Conservation (phyloP, 2,888 invertebrate species). For the Frankliniella intonsa region DNA sequence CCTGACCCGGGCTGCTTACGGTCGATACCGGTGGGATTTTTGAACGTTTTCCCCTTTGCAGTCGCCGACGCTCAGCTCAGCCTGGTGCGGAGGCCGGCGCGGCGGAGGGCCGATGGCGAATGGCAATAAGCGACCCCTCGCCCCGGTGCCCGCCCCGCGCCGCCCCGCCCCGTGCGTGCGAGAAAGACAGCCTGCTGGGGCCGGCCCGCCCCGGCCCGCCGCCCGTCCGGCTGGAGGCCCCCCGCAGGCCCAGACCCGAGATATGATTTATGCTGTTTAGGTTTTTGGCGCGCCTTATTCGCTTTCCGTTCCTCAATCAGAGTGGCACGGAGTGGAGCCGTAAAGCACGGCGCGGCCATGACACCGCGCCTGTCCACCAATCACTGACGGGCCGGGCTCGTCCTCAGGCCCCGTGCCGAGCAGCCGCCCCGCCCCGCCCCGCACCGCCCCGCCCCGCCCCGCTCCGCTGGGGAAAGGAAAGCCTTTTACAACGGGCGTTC, state of each 20-base stretch:
- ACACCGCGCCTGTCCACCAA: neutral
- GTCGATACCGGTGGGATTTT: too few species aligned
- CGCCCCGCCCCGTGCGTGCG: neutral
- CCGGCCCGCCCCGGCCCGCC: neutral
- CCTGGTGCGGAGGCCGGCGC: too few species aligned
- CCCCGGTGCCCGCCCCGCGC: neutral
- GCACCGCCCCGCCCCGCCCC: neutral
- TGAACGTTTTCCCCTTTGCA: too few species aligned
- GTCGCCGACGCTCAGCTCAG: too few species aligned
- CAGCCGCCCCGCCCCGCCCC: neutral
- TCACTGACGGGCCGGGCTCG: neutral
- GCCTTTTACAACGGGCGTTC: too few species aligned
- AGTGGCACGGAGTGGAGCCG: neutral
- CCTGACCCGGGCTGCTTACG: too few species aligned
- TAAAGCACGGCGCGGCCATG: neutral
- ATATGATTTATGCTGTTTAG: slow-evolving; percentile 27
- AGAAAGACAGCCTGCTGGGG: neutral
- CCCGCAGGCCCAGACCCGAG: neutral
- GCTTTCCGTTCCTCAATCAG: slow-evolving; percentile 26
- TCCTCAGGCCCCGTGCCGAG: neutral
- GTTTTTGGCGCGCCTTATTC: slow-evolving; percentile 11
- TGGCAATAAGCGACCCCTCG: slow-evolving; percentile 2
- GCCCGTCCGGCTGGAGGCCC: neutral
- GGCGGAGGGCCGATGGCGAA: neutral
- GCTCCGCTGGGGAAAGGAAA: too few species aligned